Base-by-base conservation (phyloP, 2,888 invertebrate species). In the Lithosia quadra region DNA sequence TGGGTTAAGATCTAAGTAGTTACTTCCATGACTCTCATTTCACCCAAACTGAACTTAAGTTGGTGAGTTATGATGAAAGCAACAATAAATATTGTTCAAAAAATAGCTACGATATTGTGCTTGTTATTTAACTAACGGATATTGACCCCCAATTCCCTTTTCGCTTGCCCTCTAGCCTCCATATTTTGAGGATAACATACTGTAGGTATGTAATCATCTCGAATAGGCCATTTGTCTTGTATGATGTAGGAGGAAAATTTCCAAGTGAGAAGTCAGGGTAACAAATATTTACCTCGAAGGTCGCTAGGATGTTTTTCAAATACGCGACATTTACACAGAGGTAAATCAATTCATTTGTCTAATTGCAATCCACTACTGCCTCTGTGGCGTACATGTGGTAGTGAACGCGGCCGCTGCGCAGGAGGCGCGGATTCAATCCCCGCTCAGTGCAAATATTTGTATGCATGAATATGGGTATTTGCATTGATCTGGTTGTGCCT, bases 151-250 rank as follows among this genome's bases (percentile, higher is more conserved):
- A n/a, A n/a, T n/a, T 49, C 49, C 49, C n/a, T 43, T 43, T 43
- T 18, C 18, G 18, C 43, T n/a, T 49, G 49, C 9, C 49, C 49
- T n/a, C 49, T 18, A 49, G n/a, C 49, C 49, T 49, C 49, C n/a
- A 49, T 49, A 49, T 49, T 49, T 49, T 49, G 49, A 49, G 49
- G 49, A n/a, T 49, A 49, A 49, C 49, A 49, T 49, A 49, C n/a
- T 49, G 49, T 49, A 49, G 49, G 49, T 49, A 49, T n/a, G n/a
- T 49, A 49, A 49, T 49, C 49, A 49, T 49, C 49, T 49, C 49
- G 49, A n/a, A 49, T 49, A 9, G 49, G 49, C n/a, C 49, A 49
- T 49, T 49, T 49, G 49, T 49, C 49, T 49, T 49, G 9, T n/a
- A 18, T 49, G 49, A 49, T n/a, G n/a, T 7, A n/a, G 9, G n/a